Conservation (phyloP, 2,113 vertebrate species). For the Camelus bactrianus region DNA sequence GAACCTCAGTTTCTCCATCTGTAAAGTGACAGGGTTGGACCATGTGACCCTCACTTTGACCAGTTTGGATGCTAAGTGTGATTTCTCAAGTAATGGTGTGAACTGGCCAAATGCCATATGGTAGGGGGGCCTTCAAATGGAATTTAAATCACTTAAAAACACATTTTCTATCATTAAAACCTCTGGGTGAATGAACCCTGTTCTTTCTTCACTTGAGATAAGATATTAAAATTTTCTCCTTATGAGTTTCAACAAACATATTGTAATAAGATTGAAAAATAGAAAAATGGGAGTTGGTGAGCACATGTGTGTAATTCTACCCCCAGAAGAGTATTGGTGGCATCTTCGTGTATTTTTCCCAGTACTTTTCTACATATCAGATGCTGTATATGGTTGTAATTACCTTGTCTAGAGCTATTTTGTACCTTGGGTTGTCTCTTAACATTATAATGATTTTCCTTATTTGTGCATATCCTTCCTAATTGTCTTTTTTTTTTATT, state of each 20-base stretch:
- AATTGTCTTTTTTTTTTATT: not conserved
- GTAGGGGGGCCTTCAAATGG: accelerated
- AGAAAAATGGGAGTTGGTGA: not conserved
- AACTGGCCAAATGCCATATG: not conserved
- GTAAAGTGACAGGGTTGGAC: not conserved
- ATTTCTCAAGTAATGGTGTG: not conserved
- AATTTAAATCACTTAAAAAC: not conserved
- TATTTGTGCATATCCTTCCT: not conserved
- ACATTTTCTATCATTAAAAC: constrained; percentile 58
- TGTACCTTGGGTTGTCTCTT: not conserved
- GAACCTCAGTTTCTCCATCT: not conserved
- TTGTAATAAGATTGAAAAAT: not conserved
- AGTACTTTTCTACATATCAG: not conserved
- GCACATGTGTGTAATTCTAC: accelerated
- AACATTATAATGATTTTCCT: not conserved
- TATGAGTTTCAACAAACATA: not conserved
- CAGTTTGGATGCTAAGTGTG: not conserved
- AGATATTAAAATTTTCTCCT: constrained; percentile 30
- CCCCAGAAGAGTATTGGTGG: not conserved
- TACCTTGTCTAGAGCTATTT: not conserved
- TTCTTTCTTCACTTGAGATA: not conserved
- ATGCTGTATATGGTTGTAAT: not conserved
- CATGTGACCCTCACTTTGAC: not conserved
- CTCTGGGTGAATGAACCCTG: constrained; percentile 21
- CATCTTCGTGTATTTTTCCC: not conserved